Evolutionary conservation across 2,797 vertebrate genomes (phyloP).

Genomic region (Falco novaeseelandiae): DNA sequence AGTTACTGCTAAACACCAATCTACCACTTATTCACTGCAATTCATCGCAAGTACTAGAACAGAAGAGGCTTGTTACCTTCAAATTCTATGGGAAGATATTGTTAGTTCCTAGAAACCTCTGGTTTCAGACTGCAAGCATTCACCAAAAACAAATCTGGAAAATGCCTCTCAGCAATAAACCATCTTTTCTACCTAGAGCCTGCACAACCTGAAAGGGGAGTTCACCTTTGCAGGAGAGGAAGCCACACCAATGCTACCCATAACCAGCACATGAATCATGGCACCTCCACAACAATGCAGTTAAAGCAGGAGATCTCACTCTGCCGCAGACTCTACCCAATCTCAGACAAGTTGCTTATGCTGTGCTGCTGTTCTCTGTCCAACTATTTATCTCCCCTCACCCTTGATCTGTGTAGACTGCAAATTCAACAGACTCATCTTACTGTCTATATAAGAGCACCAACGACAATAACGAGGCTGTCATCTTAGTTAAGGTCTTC

Average conservation of each 20-base stretch:
- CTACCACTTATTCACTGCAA: background rate
- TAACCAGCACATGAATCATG: background rate
- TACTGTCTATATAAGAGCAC: background rate
- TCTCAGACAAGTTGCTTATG: background rate
- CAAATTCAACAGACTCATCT: background rate
- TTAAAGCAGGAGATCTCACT: background rate
- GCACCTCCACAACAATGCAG: too few relatives aligned
- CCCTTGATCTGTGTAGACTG: background rate
- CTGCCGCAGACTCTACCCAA: background rate
- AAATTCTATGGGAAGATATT: background rate
- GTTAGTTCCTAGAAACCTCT: background rate
- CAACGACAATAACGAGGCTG: background rate
- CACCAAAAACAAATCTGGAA: background rate
- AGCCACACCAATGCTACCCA: background rate
- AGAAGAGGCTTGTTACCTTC: background rate
- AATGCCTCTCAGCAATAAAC: background rate
- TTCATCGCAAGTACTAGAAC: background rate
- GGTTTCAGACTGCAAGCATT: background rate
- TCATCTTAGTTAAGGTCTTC: background rate
- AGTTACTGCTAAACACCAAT: background rate
- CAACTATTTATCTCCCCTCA: background rate
- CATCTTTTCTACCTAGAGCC: too few relatives aligned
- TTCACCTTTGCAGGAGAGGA: background rate
- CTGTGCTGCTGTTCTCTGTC: background rate
- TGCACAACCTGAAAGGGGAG: background rate